Percentiles rank a stretch among this genome's conserved stretches.
Conservation (phyloP, 2,888 invertebrate species). For the Himalopsyche tibetana region DNA sequence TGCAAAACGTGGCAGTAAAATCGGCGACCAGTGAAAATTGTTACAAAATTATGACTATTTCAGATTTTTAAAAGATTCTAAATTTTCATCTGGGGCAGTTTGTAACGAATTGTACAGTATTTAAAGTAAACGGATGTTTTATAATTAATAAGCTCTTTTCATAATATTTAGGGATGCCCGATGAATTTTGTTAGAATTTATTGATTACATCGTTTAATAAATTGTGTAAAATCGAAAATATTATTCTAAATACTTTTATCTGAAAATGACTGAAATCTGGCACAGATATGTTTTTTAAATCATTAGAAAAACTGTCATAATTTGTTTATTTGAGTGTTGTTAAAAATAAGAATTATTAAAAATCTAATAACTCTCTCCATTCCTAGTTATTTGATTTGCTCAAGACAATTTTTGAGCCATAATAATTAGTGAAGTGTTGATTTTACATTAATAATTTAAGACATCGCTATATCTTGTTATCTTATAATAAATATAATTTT, state of each 20-base stretch:
- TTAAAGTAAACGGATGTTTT: conserved; percentile 10
- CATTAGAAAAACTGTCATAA: conserved; percentile 32
- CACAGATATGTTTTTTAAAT: conserved; percentile 39
- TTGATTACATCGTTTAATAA: conserved; percentile 17
- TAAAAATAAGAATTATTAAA: conserved; percentile 14
- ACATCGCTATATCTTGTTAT: conserved; percentile 18
- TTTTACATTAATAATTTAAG: conserved; percentile 31
- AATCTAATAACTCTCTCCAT: conserved; percentile 37
- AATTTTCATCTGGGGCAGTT: conserved; percentile 30
- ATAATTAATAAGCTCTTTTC: background rate
- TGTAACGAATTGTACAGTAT: conserved; percentile 25
- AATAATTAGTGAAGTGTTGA: conserved; percentile 19
- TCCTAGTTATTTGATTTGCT: conserved; percentile 42
- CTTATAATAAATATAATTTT: conserved; percentile 14
- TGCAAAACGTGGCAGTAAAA: conserved; percentile 13
- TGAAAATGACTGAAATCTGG: conserved; percentile 41
- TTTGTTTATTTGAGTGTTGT: conserved; percentile 22
- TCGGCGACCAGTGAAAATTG: background rate
- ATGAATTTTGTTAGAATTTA: conserved; percentile 20
- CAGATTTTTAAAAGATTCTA: background rate
- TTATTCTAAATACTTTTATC: conserved; percentile 35
- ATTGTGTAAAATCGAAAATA: conserved; percentile 29
- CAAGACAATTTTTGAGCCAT: conserved; percentile 28
- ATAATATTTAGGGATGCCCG: background rate
- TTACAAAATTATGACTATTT: background rate